Conservation (phyloP, 2,113 vertebrate genomes). For the Plotosus lineatus region DNA sequence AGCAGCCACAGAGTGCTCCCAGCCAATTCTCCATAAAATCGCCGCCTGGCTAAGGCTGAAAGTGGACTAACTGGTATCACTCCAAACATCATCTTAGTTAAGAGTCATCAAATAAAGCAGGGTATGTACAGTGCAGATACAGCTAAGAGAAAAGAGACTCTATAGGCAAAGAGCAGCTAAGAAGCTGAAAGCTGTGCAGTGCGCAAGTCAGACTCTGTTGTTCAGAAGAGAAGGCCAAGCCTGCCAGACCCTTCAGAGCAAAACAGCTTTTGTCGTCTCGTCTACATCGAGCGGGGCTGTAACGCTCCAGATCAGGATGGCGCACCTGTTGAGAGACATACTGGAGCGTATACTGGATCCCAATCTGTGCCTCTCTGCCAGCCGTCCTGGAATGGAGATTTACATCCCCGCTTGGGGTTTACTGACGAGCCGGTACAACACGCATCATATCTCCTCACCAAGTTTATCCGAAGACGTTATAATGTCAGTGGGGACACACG, state of each 20-base stretch:
- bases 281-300: background rate
- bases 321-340: background rate
- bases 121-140: background rate
- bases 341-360: background rate
- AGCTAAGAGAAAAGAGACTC: background rate
- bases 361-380: background rate
- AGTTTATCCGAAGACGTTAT: constrained; percentile 99
- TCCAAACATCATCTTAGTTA: background rate
- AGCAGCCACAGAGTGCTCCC: too few relatives aligned
- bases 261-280: background rate
- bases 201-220: background rate
- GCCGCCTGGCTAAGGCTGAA: too few relatives aligned
- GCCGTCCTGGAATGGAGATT: constrained; percentile 4
- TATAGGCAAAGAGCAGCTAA: background rate
- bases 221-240: background rate
- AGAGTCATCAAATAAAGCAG: background rate
- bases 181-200: constrained; percentile 25
- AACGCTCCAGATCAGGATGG: constrained; percentile 28
- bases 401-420: constrained; percentile 20
- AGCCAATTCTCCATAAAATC: too few relatives aligned
- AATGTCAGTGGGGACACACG: constrained; percentile 95
- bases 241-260: constrained; percentile 15
- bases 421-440: background rate
- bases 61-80: background rate
- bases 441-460: constrained; percentile 82